These are phyloP conservation scores for Acheta domesticus DNA, from an alignment of 2,888 invertebrate species.

Conservation along the genomic window DNA sequence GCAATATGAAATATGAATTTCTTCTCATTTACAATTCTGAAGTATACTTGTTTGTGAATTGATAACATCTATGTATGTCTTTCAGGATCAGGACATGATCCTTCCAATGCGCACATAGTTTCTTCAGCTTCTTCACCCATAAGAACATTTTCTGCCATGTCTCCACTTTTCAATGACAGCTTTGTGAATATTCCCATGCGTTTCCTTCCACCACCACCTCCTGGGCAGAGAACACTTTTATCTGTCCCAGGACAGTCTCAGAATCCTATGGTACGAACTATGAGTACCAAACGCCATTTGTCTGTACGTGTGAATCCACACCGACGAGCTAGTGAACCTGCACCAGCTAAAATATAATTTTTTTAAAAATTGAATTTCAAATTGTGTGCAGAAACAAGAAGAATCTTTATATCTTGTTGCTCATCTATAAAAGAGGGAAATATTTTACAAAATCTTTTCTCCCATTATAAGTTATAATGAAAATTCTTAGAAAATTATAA, in stretches of 20 bases:
- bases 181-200: conserved; percentile 32
- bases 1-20: background rate
- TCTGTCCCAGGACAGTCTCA: conserved; percentile 27
- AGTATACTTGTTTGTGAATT: background rate
- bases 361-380: background rate
- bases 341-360: background rate
- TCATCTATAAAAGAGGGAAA: background rate
- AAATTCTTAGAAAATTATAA: too few relatives aligned
- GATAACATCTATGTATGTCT: background rate
- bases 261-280: conserved; percentile 22
- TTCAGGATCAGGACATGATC: background rate
- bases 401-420: background rate
- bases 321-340: conserved; percentile 32
- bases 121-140: conserved; percentile 30
- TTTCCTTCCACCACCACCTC: conserved; percentile 30
- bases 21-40: background rate
- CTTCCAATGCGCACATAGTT: conserved; percentile 24
- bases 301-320: conserved; percentile 20
- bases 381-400: background rate
- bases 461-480: background rate
- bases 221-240: conserved; percentile 25
- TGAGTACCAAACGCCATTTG: conserved; percentile 21
- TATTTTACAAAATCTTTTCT: background rate
- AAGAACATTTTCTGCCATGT: conserved; percentile 27
- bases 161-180: conserved; percentile 27